phyloP scores from a whole-genome alignment of 2,113 vertebrate genomes.

The Callipepla californica region DNA sequence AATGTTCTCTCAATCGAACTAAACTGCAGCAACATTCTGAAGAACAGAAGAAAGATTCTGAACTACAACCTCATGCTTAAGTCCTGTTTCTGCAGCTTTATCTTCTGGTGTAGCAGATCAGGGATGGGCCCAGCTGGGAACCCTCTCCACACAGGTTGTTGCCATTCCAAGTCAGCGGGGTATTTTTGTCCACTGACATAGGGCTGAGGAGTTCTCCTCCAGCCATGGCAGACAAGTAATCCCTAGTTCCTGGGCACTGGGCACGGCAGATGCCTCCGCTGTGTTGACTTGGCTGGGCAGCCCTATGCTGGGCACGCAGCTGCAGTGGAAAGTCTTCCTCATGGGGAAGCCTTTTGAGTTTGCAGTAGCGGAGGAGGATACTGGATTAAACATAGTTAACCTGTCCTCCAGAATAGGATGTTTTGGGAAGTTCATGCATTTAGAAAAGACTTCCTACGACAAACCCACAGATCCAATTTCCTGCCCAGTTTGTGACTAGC shows the following conservation, averaged over 20 bases:
- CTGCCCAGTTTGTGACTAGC: constrained; percentile 6
- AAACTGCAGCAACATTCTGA: neutral
- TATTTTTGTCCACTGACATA: neutral
- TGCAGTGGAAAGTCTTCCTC: constrained; percentile 41
- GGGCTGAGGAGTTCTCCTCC: neutral
- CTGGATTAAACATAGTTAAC: constrained; percentile 34
- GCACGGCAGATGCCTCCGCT: neutral
- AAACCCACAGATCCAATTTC: constrained; percentile 45
- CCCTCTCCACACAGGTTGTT: neutral
- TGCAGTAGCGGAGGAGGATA: constrained; percentile 14
- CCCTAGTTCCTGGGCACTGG: neutral
- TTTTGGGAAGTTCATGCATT: constrained; percentile 37
- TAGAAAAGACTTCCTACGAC: constrained; percentile 39
- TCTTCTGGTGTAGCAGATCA: neutral
- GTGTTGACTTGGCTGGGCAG: neutral
- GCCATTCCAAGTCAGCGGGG: neutral
- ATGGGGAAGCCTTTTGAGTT: constrained; percentile 5
- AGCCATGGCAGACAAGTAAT: neutral
- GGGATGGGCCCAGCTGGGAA: neutral
- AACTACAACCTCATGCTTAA: neutral
- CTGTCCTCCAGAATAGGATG: constrained; percentile 18
- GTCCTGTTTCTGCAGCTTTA: neutral
- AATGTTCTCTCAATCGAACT: neutral
- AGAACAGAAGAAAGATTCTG: neutral
- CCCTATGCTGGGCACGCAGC: neutral